phyloP scores from a whole-genome alignment of 1,140 invertebrate species.

The Atta texana region DNA sequence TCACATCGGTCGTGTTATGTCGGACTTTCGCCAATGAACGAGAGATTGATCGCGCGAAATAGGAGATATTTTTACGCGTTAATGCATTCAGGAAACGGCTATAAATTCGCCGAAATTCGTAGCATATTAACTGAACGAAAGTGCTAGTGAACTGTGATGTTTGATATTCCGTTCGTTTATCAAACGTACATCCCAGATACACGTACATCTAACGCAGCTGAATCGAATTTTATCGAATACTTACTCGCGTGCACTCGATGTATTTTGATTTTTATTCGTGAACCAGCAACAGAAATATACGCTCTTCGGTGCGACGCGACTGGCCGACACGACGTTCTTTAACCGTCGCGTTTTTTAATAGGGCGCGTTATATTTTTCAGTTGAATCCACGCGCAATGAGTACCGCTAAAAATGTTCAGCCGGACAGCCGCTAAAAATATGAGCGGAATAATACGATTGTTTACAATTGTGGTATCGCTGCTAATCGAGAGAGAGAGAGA shows the following conservation, averaged over 20 bases:
- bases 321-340: conserved; percentile 18
- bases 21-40: conserved; percentile 4
- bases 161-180: conserved; percentile 47
- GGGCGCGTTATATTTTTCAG: conserved; percentile 45
- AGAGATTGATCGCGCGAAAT: conserved; percentile 2
- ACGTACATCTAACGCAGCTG: conserved; percentile 5
- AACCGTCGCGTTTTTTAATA: conserved; percentile 49
- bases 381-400: conserved; percentile 12
- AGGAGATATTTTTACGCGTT: conserved; percentile 18
- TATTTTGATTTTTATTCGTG: conserved; percentile 60
- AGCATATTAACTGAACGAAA: conserved; percentile 40
- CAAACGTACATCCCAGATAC: conserved; percentile 25
- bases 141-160: conserved; percentile 32
- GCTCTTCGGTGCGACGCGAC: neutral
- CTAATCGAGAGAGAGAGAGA: neutral
- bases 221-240: conserved; percentile 57
- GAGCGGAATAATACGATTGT: conserved; percentile 42
- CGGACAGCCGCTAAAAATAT: conserved; percentile 6
- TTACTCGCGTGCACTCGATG: conserved; percentile 34
- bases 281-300: conserved; percentile 19
- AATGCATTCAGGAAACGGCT: conserved; percentile 31
- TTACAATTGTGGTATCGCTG: conserved; percentile 33
- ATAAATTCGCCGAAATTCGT: conserved; percentile 24
- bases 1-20: neutral
- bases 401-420: conserved; percentile 13